Percentiles rank a stretch among this genome's conserved stretches.
phyloP scores from a whole-genome alignment of 1,140 invertebrate genomes.

The Drosophila equinoxialis region DNA sequence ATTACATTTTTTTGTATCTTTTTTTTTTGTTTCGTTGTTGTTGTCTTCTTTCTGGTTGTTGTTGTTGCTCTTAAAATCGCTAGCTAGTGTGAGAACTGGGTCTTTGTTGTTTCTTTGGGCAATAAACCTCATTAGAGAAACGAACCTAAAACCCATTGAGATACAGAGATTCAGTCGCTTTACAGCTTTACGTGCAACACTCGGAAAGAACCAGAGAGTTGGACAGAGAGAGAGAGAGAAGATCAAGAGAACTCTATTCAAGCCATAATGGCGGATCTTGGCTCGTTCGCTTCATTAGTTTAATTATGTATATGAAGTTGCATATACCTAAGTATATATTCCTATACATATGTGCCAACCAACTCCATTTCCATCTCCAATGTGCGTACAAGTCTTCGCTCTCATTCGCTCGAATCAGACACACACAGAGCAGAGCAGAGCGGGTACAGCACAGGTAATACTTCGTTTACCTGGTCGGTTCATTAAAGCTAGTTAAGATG shows the following conservation, averaged over 20 bases:
- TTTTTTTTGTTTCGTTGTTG: slow-evolving; percentile 41
- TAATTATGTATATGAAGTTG: slow-evolving; percentile 58
- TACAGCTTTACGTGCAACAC: slow-evolving; percentile 28
- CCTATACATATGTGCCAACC: slow-evolving; percentile 8
- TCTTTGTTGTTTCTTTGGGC: slow-evolving; percentile 64
- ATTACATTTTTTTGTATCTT: slow-evolving; percentile 72
- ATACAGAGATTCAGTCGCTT: slow-evolving; percentile 27
- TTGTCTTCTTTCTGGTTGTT: slow-evolving; percentile 21
- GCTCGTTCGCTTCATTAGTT: slow-evolving; percentile 71
- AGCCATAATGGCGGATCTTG: slow-evolving; percentile 38
- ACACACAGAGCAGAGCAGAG: neutral
- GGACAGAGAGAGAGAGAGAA: neutral
- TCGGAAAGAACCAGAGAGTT: neutral
- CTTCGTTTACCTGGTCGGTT: slow-evolving; percentile 42
- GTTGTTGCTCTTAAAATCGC: slow-evolving; percentile 62
- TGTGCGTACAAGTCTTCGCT: slow-evolving; percentile 45
- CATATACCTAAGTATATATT: slow-evolving; percentile 24
- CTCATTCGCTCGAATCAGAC: slow-evolving; percentile 31
- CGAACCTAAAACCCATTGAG: slow-evolving; percentile 34
- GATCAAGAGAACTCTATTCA: neutral
- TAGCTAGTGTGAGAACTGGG: slow-evolving; percentile 81
- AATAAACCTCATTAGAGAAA: slow-evolving; percentile 75
- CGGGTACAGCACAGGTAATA: slow-evolving; percentile 50
- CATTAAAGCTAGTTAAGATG: slow-evolving; percentile 79
- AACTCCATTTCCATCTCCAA: slow-evolving; percentile 9